phyloP scores from a whole-genome alignment of 2,797 vertebrate species.

The Falco novaeseelandiae region DNA sequence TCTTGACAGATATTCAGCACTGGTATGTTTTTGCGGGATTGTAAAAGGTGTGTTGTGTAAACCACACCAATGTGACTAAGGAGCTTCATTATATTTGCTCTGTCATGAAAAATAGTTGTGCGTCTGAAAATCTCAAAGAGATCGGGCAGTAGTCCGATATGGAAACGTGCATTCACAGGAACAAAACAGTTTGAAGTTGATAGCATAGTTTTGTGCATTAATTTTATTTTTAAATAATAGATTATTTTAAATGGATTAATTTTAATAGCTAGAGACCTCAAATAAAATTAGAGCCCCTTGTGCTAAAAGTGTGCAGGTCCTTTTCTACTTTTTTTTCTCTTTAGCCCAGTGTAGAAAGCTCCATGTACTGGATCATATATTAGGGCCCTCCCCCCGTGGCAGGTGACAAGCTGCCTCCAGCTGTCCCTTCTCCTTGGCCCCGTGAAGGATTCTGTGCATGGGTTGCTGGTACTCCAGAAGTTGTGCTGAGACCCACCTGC shows the following conservation, averaged over 20 bases:
- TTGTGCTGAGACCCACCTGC: not conserved
- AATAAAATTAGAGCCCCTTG: not conserved
- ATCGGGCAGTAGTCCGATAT: not conserved
- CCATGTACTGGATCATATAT: not conserved
- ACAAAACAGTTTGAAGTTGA: not conserved
- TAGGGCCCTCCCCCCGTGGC: not conserved
- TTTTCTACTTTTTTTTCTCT: not conserved
- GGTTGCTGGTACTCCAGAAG: not conserved
- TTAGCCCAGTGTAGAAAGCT: not conserved
- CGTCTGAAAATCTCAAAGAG: not conserved
- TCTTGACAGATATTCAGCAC: not conserved
- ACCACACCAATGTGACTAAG: not conserved
- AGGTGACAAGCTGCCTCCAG: not conserved
- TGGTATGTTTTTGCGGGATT: not conserved
- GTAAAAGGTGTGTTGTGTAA: not conserved
- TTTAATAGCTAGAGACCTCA: not conserved
- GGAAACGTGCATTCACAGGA: not conserved
- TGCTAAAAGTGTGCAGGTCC: not conserved
- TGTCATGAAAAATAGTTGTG: not conserved
- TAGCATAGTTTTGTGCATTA: not conserved
- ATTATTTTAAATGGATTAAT: rapidly evolving
- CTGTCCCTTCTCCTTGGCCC: not conserved
- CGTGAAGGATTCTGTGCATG: not conserved
- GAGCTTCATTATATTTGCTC: not conserved
- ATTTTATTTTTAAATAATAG: not conserved